Evolutionary conservation across 2,888 invertebrate species (phyloP).

Genomic region (Pilophorus perplexus): DNA sequence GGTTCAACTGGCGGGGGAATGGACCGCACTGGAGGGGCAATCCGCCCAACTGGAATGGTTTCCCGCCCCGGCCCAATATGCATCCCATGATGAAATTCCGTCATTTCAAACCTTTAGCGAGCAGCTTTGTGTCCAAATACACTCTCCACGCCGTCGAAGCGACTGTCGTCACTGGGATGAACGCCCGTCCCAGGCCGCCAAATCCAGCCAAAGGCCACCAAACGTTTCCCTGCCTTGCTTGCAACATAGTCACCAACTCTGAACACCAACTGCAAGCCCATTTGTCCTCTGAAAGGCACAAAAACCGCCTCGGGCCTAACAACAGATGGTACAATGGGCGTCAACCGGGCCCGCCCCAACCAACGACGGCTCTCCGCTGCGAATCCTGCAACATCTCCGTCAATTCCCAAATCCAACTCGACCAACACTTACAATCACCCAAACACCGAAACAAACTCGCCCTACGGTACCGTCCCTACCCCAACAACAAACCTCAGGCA

Average conservation of each 20-base stretch:
- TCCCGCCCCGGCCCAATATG: too few relatives aligned
- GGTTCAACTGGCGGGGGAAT: too few relatives aligned
- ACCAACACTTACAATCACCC: not conserved
- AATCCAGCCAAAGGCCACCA: too few relatives aligned
- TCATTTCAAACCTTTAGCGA: too few relatives aligned
- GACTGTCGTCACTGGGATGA: not conserved
- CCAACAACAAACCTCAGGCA: too few relatives aligned
- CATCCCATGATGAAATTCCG: too few relatives aligned
- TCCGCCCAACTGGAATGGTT: not conserved
- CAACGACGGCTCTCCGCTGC: not conserved
- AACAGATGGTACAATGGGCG: too few relatives aligned
- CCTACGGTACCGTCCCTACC: not conserved
- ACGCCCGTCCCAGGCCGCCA: too few relatives aligned
- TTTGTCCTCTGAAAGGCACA: not conserved
- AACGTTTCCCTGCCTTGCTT: not conserved
- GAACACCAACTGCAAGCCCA: not conserved
- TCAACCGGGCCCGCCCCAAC: not conserved
- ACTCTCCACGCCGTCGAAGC: too few relatives aligned
- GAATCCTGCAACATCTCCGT: not conserved
- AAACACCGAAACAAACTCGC: not conserved
- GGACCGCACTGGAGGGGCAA: too few relatives aligned
- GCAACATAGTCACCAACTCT: not conserved
- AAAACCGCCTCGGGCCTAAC: not conserved
- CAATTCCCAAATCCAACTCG: not conserved
- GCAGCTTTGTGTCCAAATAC: too few relatives aligned